Evolutionary conservation across 2,888 invertebrate genomes (phyloP), one percentile per base, ranked within the genome.

Genomic region (Epinotia bilunana): DNA sequence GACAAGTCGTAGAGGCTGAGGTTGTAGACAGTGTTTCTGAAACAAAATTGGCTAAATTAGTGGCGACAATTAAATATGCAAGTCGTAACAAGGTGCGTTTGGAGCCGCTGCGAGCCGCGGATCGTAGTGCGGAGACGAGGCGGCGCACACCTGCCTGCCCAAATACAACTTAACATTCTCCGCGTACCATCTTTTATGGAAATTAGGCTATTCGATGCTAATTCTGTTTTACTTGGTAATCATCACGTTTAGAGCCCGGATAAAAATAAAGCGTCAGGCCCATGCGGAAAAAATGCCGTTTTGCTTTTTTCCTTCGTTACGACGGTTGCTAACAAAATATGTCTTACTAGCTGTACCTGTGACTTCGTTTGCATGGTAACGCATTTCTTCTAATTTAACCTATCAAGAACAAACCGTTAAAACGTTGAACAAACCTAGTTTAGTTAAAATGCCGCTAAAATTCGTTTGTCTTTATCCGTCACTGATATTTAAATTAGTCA

Each of bases 1-100:
- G 96, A 95, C 86, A 98, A 95, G 86, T 98, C 97, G 88, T 95
- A 95, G 82, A 98, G 95, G 88, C 98, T 98, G 88, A 99, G 96
- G 92, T 98, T 99, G 95, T 98, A 98, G 82, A 98, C 96, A 83
- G 96, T 96, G 92, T 98, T 98, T 91, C 98, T 97, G 95, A 77
- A 94, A 95, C 78, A 81, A 88, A 87, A 84, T 78, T 85, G 74
- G 80, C 77, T 60, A 67, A 75, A 75, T 75, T 67, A 73, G 73
- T 76, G 67, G 62, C 63, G 68, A 76, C 76, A 79, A 80, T 80
- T 80, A 79, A 77, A 78, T 77, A 80, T 81, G 80, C 77, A 80
- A 77, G 79, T 78, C 53, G 73, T 58, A 80, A 79, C 73, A 68
- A 78, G 73, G 74, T 76, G 77, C 68, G 62, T 49, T 61, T 28